Base-by-base conservation (phyloP, 1,140 invertebrate genomes). In the Hesperophylax magnus region DNA sequence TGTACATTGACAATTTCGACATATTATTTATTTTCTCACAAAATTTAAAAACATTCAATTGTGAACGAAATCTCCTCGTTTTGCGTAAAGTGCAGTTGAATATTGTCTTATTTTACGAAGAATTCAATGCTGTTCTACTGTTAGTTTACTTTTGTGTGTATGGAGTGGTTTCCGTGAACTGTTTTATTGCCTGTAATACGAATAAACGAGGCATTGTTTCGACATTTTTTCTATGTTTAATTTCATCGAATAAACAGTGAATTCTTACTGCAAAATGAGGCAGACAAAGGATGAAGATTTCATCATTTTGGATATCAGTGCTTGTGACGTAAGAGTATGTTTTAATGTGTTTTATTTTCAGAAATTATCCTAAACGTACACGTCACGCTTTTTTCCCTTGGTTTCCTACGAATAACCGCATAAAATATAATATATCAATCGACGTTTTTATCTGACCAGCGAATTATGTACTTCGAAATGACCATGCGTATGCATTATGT, bases 281-380 rank as follows among this genome's bases (percentile, higher is more conserved):
- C 69, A 72, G 54, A 72, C 69, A 31, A 72, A 53, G 17, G 69
- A 72, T 6, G 69, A 53, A 52, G 69, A 72, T 24, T 27, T 72
- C 11, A 72, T 72, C 17, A 72, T 72, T 24, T 72, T 72, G 69
- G 69, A 72, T 72, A 72, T 72, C 69, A 72, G 69, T 72, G 69
- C 69, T 22, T 56, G 20, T 54, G 53, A 20, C 17, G 47, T 54
- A 53, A 27, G 69, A 54, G 52, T 56, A 31, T 54, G 69, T 72
- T 72, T 56, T 54, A 0, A n/a, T n/a, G n/a, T 54, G 31, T 71
- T 52, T 52, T 52, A 54, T 72, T 22, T 52, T 22, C 39, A 47
- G 39, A 47, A 47, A 47, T 47, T 47, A 14, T 47, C 39, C 0
- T 47, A 47, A 9, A 47, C 39, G 39, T 14, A 47, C 39, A 14